phyloP scores from a whole-genome alignment of 2,888 invertebrate genomes.

The Volucella inflata region DNA sequence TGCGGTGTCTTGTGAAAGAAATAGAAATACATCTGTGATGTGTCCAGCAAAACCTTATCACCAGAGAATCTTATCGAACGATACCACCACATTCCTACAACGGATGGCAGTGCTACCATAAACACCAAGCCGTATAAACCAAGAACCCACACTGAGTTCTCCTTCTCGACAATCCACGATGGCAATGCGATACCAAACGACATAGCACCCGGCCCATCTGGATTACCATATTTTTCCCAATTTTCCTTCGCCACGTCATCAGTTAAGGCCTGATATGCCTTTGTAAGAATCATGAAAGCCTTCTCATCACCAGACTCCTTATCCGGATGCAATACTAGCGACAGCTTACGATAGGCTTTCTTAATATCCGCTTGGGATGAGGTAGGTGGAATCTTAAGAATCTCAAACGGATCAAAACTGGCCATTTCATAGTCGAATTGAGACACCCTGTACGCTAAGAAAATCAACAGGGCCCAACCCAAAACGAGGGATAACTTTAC shows the following conservation, averaged over 20 bases:
- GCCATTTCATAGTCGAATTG: constrained; percentile 99
- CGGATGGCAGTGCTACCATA: constrained; percentile 97
- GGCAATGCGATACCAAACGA: constrained; percentile 99
- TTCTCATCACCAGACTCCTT: constrained; percentile 98
- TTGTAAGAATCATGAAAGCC: constrained; percentile 98
- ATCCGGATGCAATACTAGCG: constrained; percentile 97
- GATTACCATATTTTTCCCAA: constrained; percentile 99
- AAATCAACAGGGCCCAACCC: constrained; percentile 92
- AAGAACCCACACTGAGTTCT: constrained; percentile 99
- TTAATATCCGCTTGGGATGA: constrained; percentile 95
- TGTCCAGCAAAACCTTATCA: constrained; percentile 97
- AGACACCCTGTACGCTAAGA: constrained; percentile 95
- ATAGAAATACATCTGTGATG: constrained; percentile 97
- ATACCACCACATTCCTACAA: constrained; percentile 99
- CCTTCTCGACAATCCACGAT: constrained; percentile 99
- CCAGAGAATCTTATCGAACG: constrained; percentile 98
- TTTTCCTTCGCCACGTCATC: constrained; percentile 98
- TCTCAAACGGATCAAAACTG: constrained; percentile 99
- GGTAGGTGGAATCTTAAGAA: constrained; percentile 94
- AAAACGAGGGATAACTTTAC: constrained; percentile 91
- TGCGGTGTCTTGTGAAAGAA: constrained; percentile 98
- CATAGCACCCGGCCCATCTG: constrained; percentile 99
- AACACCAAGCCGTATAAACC: constrained; percentile 98
- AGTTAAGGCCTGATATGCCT: constrained; percentile 96
- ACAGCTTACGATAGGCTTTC: constrained; percentile 96